These are phyloP conservation scores for Pollimyrus isidori DNA, from an alignment of 2,113 vertebrate species.

Conservation along the genomic window DNA sequence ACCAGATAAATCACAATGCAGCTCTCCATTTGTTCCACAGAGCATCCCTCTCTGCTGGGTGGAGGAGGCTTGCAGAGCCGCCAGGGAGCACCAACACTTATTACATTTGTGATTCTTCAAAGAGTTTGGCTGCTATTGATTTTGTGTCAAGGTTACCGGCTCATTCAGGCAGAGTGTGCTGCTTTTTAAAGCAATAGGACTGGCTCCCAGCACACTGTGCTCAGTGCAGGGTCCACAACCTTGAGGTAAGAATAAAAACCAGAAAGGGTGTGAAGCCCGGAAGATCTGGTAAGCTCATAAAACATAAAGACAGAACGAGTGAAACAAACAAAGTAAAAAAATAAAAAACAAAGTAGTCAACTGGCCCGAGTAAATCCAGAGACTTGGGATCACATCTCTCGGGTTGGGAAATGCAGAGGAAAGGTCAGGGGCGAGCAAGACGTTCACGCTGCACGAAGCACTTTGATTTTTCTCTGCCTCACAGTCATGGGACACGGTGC, in stretches of 20 bases:
- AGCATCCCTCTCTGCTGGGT: conserved; percentile 24
- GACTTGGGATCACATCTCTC: conserved; percentile 1
- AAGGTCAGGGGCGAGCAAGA: conserved; percentile 22
- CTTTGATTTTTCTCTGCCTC: conserved; percentile 1
- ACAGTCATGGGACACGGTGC: not conserved
- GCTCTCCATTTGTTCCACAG: conserved; percentile 27
- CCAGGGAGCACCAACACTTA: conserved; percentile 59
- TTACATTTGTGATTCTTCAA: conserved; percentile 77
- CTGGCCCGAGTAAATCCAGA: conserved; percentile 12
- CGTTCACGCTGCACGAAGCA: not conserved
- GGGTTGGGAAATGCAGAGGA: not conserved
- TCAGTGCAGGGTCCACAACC: conserved; percentile 63
- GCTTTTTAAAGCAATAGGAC: conserved; percentile 68
- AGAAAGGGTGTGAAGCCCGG: conserved; percentile 18
- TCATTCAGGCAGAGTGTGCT: conserved; percentile 65
- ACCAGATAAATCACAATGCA: conserved; percentile 29
- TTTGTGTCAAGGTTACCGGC: conserved; percentile 72
- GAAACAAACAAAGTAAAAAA: conserved; percentile 30
- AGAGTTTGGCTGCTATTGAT: conserved; percentile 75
- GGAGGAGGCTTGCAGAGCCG: conserved; percentile 36
- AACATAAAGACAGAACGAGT: conserved; percentile 42
- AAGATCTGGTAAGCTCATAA: conserved; percentile 26
- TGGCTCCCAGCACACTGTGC: conserved; percentile 58
- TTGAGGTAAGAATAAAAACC: conserved; percentile 57
- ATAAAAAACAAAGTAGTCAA: conserved; percentile 21